phyloP scores from a whole-genome alignment of 2,797 vertebrate genomes.

The Otus scops region DNA sequence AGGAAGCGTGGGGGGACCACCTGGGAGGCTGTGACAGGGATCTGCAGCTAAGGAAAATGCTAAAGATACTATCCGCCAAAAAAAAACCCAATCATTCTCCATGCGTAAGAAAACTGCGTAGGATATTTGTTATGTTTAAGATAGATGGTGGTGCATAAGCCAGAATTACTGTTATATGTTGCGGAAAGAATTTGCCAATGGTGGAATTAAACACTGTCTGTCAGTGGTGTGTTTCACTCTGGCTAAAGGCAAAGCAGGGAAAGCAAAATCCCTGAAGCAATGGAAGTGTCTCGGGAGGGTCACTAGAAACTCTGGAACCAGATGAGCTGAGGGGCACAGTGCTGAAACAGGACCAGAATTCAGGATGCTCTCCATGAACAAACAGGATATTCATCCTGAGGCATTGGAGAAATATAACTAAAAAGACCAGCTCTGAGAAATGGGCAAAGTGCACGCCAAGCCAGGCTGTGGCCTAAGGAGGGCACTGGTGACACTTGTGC shows the following conservation, averaged over 20 bases:
- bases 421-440: neutral
- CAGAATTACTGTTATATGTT: neutral
- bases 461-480: fast-evolving
- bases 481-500: neutral
- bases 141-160: neutral
- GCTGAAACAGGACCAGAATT: neutral
- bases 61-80: neutral
- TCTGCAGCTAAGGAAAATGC: neutral
- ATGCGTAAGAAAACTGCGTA: neutral
- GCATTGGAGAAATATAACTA: neutral
- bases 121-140: neutral
- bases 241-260: neutral
- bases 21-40: fast-evolving
- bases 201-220: neutral
- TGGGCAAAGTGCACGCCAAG: neutral
- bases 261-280: neutral
- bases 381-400: neutral
- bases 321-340: neutral
- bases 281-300: neutral
- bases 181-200: neutral
- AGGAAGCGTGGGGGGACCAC: neutral
- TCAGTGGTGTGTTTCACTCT: neutral
- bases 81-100: fast-evolving
- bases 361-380: neutral
- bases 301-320: neutral